phyloP scores from a whole-genome alignment of 2,113 vertebrate genomes.

The Zosterops japonicus region DNA sequence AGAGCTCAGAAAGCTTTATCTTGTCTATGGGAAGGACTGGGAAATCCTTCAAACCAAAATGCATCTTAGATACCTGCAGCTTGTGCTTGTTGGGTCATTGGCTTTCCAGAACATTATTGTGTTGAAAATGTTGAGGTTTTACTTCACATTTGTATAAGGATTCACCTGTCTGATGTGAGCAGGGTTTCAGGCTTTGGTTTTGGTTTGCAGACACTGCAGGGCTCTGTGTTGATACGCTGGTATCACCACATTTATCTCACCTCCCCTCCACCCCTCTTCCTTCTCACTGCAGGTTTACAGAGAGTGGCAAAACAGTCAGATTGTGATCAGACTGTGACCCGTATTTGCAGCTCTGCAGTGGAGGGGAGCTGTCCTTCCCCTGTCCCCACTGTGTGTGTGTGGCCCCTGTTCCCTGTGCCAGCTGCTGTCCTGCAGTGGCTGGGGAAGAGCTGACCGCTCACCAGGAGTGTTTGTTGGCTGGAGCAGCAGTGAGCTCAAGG shows the following conservation, averaged over 20 bases:
- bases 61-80: background rate
- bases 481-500: background rate
- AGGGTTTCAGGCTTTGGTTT: background rate
- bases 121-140: background rate
- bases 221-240: rapidly evolving
- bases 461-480: background rate
- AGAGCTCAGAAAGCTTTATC: background rate
- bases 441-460: background rate
- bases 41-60: background rate
- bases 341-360: rapidly evolving
- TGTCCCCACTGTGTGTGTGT: background rate
- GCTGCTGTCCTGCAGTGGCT: background rate
- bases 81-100: background rate
- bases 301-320: background rate
- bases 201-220: background rate
- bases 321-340: background rate
- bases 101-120: background rate
- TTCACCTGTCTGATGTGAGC: background rate
- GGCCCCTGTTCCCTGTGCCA: background rate
- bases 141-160: background rate
- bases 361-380: background rate
- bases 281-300: background rate
- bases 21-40: background rate
- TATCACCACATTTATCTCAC: background rate
- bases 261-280: background rate